Conservation (phyloP, 1,140 invertebrate genomes). For the Drosophila sproati region DNA sequence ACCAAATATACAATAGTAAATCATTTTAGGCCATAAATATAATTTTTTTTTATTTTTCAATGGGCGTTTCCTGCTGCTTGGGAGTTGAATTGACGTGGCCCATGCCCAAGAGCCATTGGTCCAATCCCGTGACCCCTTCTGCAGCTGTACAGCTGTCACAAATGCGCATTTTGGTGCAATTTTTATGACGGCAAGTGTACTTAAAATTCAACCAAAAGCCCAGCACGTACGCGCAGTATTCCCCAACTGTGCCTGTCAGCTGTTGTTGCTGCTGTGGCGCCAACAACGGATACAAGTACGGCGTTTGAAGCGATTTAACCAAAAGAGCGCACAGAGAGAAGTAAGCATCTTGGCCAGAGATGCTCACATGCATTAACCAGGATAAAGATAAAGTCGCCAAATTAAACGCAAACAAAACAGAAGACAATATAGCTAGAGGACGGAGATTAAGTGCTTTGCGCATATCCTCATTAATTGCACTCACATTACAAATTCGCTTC, state of each 20-base stretch:
- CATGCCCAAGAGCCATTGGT: too few relatives aligned
- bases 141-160: conserved; percentile 40
- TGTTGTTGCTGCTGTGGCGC: conserved; percentile 2
- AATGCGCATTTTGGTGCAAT: conserved; percentile 53
- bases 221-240: conserved; percentile 51
- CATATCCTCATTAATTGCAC: conserved; percentile 52
- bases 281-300: conserved; percentile 31
- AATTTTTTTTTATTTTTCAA: not conserved
- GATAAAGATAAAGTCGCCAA: conserved; percentile 38
- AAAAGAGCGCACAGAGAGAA: conserved; percentile 45
- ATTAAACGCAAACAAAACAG: conserved; percentile 19
- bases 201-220: conserved; percentile 56
- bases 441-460: conserved; percentile 17
- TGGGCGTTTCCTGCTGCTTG: not conserved
- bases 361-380: conserved; percentile 10
- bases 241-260: conserved; percentile 59
- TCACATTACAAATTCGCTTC: conserved; percentile 24
- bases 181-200: conserved; percentile 54
- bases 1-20: not conserved
- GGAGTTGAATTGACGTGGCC: not conserved
- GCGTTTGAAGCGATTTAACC: conserved; percentile 54
- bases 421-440: too few relatives aligned
- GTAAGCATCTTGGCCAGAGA: not conserved
- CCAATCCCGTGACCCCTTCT: not conserved
- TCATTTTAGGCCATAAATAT: conserved; percentile 18